phyloP scores from a whole-genome alignment of 2,888 invertebrate species.

The Chaetogeoica ovagalla region DNA sequence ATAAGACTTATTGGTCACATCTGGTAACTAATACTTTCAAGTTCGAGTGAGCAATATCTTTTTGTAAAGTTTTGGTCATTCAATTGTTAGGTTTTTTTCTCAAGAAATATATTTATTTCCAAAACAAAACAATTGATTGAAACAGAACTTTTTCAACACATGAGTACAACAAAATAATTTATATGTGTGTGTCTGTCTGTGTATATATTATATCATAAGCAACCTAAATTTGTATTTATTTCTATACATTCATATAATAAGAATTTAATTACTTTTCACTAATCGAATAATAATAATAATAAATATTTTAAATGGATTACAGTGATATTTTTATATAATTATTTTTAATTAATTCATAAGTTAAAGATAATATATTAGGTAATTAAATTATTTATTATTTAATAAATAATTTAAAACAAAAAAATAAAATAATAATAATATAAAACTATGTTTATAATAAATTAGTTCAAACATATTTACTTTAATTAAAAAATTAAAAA shows the following conservation, averaged over 20 bases:
- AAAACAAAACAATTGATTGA: slow-evolving; percentile 11
- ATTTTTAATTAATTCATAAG: neutral
- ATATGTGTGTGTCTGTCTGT: too few relatives aligned
- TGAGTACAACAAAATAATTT: neutral
- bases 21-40: neutral
- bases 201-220: too few relatives aligned
- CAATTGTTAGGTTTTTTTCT: neutral
- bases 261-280: neutral
- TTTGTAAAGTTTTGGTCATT: neutral
- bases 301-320: neutral
- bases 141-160: neutral
- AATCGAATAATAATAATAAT: neutral
- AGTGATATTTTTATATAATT: neutral
- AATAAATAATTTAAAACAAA: neutral
- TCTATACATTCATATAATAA: too few relatives aligned
- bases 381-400: too few relatives aligned
- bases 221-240: too few relatives aligned
- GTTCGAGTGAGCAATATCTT: neutral
- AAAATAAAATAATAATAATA: neutral
- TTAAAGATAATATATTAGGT: neutral
- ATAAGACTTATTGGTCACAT: neutral
- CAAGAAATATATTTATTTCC: neutral
- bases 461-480: neutral
- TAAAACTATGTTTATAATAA: neutral
- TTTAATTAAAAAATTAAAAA: neutral